A percentile compares a stretch with the other conserved stretches of the same genome.
These are phyloP conservation scores for Calidris pugnax DNA, from an alignment of 2,113 vertebrate genomes.

Conservation along the genomic window DNA sequence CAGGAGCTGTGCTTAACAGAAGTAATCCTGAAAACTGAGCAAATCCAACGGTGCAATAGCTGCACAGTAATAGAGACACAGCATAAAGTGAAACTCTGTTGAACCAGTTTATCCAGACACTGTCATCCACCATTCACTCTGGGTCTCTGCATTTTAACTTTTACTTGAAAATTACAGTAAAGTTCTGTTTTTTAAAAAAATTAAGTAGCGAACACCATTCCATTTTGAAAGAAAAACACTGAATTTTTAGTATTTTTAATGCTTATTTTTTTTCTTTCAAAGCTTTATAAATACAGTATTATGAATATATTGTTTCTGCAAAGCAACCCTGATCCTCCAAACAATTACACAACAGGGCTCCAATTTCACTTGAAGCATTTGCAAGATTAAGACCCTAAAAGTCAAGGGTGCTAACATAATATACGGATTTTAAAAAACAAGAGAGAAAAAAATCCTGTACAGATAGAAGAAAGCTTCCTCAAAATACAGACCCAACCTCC, in stretches of 20 bases:
- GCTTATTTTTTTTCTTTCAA: not conserved
- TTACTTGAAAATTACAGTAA: not conserved
- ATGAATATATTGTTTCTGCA: not conserved
- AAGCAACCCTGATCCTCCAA: not conserved
- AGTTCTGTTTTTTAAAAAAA: not conserved
- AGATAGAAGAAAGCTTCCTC: not conserved
- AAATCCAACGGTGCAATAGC: not conserved
- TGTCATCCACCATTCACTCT: not conserved
- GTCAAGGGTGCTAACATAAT: not conserved
- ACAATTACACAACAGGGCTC: not conserved
- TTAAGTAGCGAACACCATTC: accelerated
- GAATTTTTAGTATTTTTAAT: not conserved
- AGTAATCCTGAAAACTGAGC: not conserved
- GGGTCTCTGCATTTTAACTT: not conserved
- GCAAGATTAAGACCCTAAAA: slow-evolving; percentile 19
- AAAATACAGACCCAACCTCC: not conserved
- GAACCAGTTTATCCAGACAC: not conserved
- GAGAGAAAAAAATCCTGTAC: not conserved
- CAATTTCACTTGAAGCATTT: not conserved
- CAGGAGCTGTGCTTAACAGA: not conserved
- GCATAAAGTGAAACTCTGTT: not conserved
- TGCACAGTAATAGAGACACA: not conserved
- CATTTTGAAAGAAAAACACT: not conserved
- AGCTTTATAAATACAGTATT: not conserved
- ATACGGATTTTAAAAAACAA: not conserved